Percentiles rank a stretch among this genome's conserved stretches.
phyloP scores from a whole-genome alignment of 2,888 invertebrate genomes.

The Lordiphosa fenestrarum region DNA sequence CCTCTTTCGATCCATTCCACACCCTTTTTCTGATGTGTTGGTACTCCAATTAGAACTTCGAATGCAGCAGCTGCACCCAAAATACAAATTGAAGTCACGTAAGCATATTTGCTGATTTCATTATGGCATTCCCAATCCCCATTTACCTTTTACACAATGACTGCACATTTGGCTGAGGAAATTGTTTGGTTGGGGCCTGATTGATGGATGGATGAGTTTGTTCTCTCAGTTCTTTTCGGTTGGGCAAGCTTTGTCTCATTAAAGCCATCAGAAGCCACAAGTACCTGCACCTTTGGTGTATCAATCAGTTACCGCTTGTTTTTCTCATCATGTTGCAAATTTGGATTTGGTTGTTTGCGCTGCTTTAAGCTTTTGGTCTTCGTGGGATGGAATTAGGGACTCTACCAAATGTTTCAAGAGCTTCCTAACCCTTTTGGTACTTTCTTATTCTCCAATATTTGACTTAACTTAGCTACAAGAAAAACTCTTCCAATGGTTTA shows the following conservation, averaged over 20 bases:
- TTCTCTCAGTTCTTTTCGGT: not conserved
- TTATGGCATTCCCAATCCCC: slow-evolving; percentile 43
- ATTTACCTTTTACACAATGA: slow-evolving; percentile 24
- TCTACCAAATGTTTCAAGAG: no score
- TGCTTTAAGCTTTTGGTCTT: no score
- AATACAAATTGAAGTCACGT: slow-evolving; percentile 61
- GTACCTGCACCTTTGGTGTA: not conserved
- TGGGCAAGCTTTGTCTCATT: slow-evolving; percentile 3
- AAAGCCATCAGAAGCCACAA: not conserved
- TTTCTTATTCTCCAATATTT: no score
- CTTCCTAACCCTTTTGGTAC: no score
- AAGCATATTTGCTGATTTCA: slow-evolving; percentile 66
- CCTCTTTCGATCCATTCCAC: slow-evolving; percentile 33
- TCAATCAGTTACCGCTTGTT: no score
- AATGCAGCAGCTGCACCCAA: slow-evolving; percentile 58
- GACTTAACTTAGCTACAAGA: no score
- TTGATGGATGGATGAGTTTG: slow-evolving; percentile 1
- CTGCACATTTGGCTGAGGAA: slow-evolving; percentile 32
- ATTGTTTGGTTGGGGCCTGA: slow-evolving; percentile 14
- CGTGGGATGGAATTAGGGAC: no score
- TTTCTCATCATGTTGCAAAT: no score
- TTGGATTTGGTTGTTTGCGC: no score
- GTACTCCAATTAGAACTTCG: slow-evolving; percentile 60
- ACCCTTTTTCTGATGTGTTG: slow-evolving; percentile 34
- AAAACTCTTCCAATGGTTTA: no score